These are phyloP conservation scores for Setipinna tenuifilis DNA, from an alignment of 2,797 vertebrate species.

Conservation along the genomic window DNA sequence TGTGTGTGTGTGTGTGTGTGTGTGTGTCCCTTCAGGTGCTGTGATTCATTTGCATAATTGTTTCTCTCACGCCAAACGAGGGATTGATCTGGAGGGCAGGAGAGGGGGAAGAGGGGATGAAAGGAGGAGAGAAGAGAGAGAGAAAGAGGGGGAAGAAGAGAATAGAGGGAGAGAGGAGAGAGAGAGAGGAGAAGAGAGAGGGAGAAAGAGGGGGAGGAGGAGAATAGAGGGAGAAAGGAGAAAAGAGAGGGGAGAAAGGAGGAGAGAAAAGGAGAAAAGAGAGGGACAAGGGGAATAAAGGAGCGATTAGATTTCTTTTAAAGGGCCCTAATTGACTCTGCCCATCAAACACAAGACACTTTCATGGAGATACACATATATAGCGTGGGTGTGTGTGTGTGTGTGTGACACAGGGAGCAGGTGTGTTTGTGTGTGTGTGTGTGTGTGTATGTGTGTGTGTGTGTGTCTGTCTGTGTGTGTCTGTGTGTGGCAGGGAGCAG, in stretches of 20 bases:
- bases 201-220: neutral
- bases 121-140: slow-evolving; percentile 2
- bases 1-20: neutral
- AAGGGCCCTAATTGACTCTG: too few relatives aligned
- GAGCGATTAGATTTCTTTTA: too few relatives aligned
- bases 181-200: neutral
- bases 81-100: slow-evolving; percentile 29
- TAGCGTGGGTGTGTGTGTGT: neutral
- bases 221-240: neutral
- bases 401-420: too few relatives aligned
- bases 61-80: slow-evolving; percentile 39
- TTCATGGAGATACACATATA: too few relatives aligned
- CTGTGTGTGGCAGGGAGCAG: too few relatives aligned
- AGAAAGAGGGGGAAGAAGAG: too few relatives aligned
- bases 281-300: slow-evolving; percentile 34
- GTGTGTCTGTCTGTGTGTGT: too few relatives aligned
- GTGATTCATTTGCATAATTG: slow-evolving; percentile 45
- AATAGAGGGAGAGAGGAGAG: neutral
- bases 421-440: too few relatives aligned
- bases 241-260: too few relatives aligned
- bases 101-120: slow-evolving; percentile 28
- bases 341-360: neutral
- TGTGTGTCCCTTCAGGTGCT: slow-evolving; percentile 27
- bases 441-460: too few relatives aligned
- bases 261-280: neutral